Evolutionary conservation across 1,140 invertebrate genomes (phyloP), one percentile per base, ranked within the genome.

Genomic region (Zaprionus camerounensis): DNA sequence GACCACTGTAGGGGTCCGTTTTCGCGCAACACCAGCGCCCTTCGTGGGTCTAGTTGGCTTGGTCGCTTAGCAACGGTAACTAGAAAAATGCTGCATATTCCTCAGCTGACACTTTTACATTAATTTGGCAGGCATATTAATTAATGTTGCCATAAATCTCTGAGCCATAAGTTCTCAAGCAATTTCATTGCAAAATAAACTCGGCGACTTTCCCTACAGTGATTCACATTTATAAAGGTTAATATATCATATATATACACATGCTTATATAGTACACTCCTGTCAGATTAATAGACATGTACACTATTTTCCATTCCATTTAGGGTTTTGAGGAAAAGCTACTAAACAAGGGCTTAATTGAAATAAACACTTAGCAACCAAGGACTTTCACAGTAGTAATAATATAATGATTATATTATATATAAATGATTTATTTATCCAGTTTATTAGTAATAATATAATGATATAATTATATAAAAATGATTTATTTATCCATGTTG

Each of bases 71-170:
- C 73, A 71, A 56, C 38, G 20, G 49, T 36, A 41, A 78, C 65
- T 64, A 69, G 69, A 75, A 72, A 70, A 83, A 61, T 88, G 71
- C 61, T 68, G 65, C 53, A 68, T 67, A 83, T 78, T 83, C 80
- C 82, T 76, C 68, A 73, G 51, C 83, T 70, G 83, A 71, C 64
- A 55, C 31, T 70, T 70, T 34, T 44, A 65, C 64, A 77, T 80
- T 77, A 76, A 69, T 56, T 71, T 70, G 59, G 49, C 55, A 59
- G 53, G 61, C 36, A 59, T 67, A 70, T 80, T 80, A 87, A 87
- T 83, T 83, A 83, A 83, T 70, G 67, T 34, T 63, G 58, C 41
- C 59, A 75, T 75, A 58, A 71, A 70, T 75, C 51, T 51, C 56
- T 0, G 41, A 6, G 22, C 31, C 55, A n/a, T 31, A 62, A 36